A percentile compares a stretch with the other conserved stretches of the same genome.
Evolutionary conservation across 2,797 vertebrate genomes (phyloP).

Genomic region (Dallia pectoralis): DNA sequence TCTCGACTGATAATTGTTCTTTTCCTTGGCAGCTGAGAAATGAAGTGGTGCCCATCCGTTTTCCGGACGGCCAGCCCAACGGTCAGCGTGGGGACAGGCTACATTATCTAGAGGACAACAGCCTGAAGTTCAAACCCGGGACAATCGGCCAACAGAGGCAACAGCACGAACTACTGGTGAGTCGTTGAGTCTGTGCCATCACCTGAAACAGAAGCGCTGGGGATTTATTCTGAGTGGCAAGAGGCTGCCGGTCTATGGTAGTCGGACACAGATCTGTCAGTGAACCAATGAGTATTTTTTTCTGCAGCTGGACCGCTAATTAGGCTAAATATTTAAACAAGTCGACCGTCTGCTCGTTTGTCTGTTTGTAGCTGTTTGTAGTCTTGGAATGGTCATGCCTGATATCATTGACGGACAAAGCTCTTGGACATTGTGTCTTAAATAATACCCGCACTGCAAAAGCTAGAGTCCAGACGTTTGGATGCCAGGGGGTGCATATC

Average conservation of each 20-base stretch:
- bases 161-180: conserved; percentile 72
- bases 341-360: conserved; percentile 11
- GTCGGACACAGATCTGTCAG: conserved; percentile 23
- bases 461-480: background rate
- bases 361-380: conserved; percentile 21
- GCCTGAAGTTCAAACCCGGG: conserved; percentile 56
- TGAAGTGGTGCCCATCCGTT: conserved; percentile 65
- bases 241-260: conserved; percentile 23
- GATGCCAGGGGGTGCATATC: background rate
- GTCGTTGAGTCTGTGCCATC: conserved; percentile 45
- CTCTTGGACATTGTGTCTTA: conserved; percentile 10
- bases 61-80: conserved; percentile 49
- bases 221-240: conserved; percentile 25
- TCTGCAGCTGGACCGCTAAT: conserved; percentile 33
- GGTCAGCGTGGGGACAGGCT: conserved; percentile 54
- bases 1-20: background rate
- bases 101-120: conserved; percentile 63
- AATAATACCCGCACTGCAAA: background rate
- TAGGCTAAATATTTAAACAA: conserved; percentile 34
- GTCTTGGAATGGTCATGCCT: conserved; percentile 27
- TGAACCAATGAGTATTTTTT: conserved; percentile 44
- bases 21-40: conserved; percentile 70
- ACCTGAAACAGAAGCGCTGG: conserved; percentile 33
- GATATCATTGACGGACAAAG: conserved; percentile 5
- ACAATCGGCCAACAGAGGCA: conserved; percentile 58